These are phyloP conservation scores for Tribolium madens DNA, from an alignment of 1,140 invertebrate species.

Conservation along the genomic window DNA sequence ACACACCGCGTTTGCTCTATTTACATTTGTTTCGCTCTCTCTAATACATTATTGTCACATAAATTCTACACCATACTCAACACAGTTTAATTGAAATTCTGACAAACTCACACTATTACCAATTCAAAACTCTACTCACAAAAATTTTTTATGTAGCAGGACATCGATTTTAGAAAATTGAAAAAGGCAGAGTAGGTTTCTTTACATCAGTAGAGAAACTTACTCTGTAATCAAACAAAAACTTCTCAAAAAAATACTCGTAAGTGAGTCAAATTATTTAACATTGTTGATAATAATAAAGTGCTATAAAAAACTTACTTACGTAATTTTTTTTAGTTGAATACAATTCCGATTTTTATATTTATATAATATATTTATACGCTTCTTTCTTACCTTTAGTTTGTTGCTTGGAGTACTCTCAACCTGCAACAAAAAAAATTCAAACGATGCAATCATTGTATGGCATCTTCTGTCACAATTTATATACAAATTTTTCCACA, in stretches of 20 bases:
- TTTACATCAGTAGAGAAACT: too few species aligned
- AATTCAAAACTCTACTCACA: background rate
- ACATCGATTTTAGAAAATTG: too few species aligned
- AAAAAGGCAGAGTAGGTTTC: too few species aligned
- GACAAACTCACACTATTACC: background rate
- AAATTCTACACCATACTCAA: conserved; percentile 16
- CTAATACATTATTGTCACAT: conserved; percentile 13
- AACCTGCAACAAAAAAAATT: conserved; percentile 1
- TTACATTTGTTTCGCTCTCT: conserved; percentile 28
- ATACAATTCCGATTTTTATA: too few species aligned
- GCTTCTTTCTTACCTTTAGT: conserved; percentile 14
- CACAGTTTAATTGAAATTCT: conserved; percentile 14
- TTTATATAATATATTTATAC: too few species aligned
- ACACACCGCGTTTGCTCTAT: conserved; percentile 34
- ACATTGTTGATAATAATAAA: too few species aligned
- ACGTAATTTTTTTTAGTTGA: too few species aligned
- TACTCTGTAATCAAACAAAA: too few species aligned
- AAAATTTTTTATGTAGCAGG: too few species aligned
- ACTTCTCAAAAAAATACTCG: too few species aligned
- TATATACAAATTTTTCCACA: conserved; percentile 6
- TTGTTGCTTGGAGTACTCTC: background rate
- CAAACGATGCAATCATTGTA: background rate
- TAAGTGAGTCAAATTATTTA: too few species aligned
- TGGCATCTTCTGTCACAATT: background rate
- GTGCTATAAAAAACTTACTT: too few species aligned